Base-by-base conservation (phyloP, 1,140 invertebrate species). In the Pseudachorutes palmiensis region DNA sequence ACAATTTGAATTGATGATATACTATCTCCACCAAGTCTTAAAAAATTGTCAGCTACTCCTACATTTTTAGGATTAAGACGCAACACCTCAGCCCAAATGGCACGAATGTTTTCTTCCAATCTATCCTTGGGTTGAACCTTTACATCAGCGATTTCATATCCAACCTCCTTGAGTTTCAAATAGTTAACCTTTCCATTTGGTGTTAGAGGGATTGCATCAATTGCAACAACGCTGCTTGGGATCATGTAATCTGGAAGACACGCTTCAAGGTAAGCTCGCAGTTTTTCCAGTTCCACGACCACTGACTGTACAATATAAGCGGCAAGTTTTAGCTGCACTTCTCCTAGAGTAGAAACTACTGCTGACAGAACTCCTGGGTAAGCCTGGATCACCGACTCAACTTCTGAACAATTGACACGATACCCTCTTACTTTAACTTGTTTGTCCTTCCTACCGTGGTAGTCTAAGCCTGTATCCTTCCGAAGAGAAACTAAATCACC, bases 351-450 rank as follows among this genome's bases (percentile, higher is more conserved):
- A 45, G n/a, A n/a, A n/a, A 45, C 36, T 36, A 31, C 28, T 31
- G 32, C 26, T 3, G 9, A 14, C 32, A 5, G 14, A 12, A 31
- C 60, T 14, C 14, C 14, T 31, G 14, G 3, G 30, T 9, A 29
- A 19, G n/a, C 5, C 5, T 5, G 12, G 12, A 58, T 22, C 28
- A 29, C 28, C 5, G 55, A 58, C 26, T 63, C 62, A 48, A 41
- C 32, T 49, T 63, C 64, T 5, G 33, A 9, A 30, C 57, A 41
- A 12, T 65, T 41, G 22, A 65, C 33, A 12, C 64, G 57, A 30
- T 59, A 30, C 9, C 64, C 64, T 19, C 49, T 14, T 2, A 65
- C 24, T 32, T 65, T 65, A 5, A 65, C 64, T 26, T 65, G 64
- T 12, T 9, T 3, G 48, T 65, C 64, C 5, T 12, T 26, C n/a